Base-by-base conservation (phyloP, 2,797 vertebrate genomes). In the Tachyglossus aculeatus region DNA sequence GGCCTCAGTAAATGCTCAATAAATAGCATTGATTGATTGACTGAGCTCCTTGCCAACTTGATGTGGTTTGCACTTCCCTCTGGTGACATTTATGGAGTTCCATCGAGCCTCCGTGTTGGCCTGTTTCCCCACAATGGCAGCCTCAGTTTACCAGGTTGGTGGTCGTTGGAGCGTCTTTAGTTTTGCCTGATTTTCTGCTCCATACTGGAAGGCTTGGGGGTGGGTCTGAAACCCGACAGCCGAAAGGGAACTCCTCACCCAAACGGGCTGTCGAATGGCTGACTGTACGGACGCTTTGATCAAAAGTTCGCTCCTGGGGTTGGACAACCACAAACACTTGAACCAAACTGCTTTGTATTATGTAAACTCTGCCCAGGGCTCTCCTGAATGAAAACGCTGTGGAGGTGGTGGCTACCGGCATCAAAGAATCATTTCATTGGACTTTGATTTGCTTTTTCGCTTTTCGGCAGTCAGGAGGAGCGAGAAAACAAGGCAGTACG, bases 211-310 rank as follows among this genome's bases (percentile, higher is more conserved):
- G 82, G 85, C 83, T 85, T 80, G 18, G 16, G 84, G 91, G 88
- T 90, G 89, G 81, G 78, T 81, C 63, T 82, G 77, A 86, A 59
- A 39, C 55, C 58, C 81, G 73, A 78, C 86, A 85, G 86, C 82
- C 82, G 88, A 76, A 81, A 79, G 48, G 51, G 74, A 86, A 83
- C 71, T 40, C 73, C 89, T 73, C 74, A 83, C 37, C 22, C 87
- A 86, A 83, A 87, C 77, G 76, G 56, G 40, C 89, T 91, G 91
- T 87, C 77, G 40, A 68, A 63, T 81, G 87, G 86, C 86, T 90
- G 87, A 90, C 89, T 89, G 90, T 83, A 84, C 86, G 45, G 82
- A 74, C 76, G 72, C 92, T 93, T 93, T 93, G 92, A 93, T 92
- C 92, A 92, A 52, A 64, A 80, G 88, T 82, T 90, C 89, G 83